Conservation (phyloP, 2,113 vertebrate genomes). For the Pleuronectes platessa region DNA sequence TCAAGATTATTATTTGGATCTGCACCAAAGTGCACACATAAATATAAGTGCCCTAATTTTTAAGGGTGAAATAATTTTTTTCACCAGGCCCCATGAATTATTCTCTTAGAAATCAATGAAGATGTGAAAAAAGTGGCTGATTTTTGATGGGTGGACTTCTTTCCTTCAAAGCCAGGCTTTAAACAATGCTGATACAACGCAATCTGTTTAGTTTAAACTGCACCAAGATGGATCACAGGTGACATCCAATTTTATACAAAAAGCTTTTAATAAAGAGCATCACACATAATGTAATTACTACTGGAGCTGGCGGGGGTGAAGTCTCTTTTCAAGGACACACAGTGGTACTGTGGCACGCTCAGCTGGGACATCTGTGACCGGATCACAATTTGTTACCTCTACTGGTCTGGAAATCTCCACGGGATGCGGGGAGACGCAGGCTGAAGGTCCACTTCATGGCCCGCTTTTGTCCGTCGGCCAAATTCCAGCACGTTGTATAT, state of each 20-base stretch:
- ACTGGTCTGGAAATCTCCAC: slow-evolving; percentile 21
- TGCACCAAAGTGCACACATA: too few relatives aligned
- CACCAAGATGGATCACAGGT: neutral
- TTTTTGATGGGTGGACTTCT: too few relatives aligned
- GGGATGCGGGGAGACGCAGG: slow-evolving; percentile 1
- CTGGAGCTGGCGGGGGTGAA: neutral
- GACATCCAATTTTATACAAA: neutral
- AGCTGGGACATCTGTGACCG: neutral
- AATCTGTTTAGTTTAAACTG: neutral
- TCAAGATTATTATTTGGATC: too few relatives aligned
- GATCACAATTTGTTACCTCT: slow-evolving; percentile 1
- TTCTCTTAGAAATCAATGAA: too few relatives aligned
- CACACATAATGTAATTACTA: neutral
- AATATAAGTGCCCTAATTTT: too few relatives aligned
- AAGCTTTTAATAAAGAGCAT: neutral
- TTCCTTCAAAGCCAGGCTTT: too few relatives aligned
- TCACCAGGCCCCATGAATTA: too few relatives aligned
- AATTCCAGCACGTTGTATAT: neutral
- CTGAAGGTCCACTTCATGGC: slow-evolving; percentile 4
- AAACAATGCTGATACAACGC: neutral
- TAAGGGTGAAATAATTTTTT: too few relatives aligned
- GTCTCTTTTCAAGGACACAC: too few relatives aligned
- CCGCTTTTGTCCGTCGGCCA: neutral
- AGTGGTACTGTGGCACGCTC: neutral
- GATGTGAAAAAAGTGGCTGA: too few relatives aligned